Base-by-base conservation (phyloP, 2,113 vertebrate genomes). In the Tyto alba region DNA sequence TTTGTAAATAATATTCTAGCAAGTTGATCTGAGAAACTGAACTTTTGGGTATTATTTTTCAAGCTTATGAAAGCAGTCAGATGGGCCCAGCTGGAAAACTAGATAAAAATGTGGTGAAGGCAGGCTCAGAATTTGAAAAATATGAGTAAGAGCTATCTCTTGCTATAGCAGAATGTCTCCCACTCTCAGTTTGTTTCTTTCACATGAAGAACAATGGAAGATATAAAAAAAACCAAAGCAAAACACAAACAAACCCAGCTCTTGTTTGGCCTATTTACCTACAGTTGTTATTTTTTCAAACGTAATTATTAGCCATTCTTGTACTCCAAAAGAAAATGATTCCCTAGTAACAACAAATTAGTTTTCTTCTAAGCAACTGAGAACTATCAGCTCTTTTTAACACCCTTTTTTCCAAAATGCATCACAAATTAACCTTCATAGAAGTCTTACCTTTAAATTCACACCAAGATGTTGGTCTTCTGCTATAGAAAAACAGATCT, bases 361-460 rank as follows among this genome's bases (percentile, higher is more conserved):
- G 30, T 52, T 59, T 69, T 56, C 25, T 77, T 68, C 30, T 7
- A 78, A 69, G 34, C 34, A 23, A 55, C 29, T 74, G 11, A 40
- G 67, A 85, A 53, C 20, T 48, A 19, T 4, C 41, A 74, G 34
- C 16, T 69, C 52, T 75, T 90, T 48, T 34, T 26, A 47, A 36
- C 36, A 56, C 2, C 12, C 3, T 52, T 17, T 85, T 47, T 79
- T 40, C 34, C 36, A 71, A 72, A 90, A 82, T 16, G 16, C 20
- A 47, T 64, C 25, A 55, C 27, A 90, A 89, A 82, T 52, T 69
- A 82, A 89, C 11, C 3, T 89, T 87, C 69, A 67, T 43, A 2
- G 26, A 40, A 64, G 23, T 41, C 97, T 97, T 97, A 98, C 98
- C 98, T 98, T 96, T 93, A 97, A 80, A 95, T 90, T 96, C 88